Evolutionary conservation across 2,797 vertebrate species (phyloP).

Genomic region (Coilia nasus): DNA sequence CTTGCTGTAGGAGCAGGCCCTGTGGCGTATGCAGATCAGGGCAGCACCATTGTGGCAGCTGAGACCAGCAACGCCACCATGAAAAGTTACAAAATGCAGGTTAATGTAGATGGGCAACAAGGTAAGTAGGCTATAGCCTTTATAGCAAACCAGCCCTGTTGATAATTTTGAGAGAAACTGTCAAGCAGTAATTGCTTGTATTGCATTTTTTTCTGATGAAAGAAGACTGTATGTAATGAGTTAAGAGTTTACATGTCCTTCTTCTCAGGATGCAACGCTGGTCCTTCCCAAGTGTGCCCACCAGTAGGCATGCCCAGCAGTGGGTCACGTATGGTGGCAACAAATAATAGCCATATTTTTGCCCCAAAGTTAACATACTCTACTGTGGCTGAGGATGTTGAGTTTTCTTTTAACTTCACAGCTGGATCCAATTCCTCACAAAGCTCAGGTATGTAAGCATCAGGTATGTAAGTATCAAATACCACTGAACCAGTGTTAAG

Average conservation of each 20-base stretch:
- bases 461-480: background rate
- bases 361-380: background rate
- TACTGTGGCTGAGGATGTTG: background rate
- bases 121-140: background rate
- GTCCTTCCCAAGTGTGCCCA: background rate
- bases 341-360: slow-evolving; percentile 8
- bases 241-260: background rate
- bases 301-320: background rate
- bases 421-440: background rate
- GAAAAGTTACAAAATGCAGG: background rate
- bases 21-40: background rate
- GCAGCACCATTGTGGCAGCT: slow-evolving; percentile 10
- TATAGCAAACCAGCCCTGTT: background rate
- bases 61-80: background rate
- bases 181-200: no score
- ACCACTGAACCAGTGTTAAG: background rate
- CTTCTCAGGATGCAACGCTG: background rate
- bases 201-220: no score
- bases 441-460: background rate
- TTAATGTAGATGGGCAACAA: background rate
- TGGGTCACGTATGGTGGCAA: background rate
- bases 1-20: background rate
- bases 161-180: no score
- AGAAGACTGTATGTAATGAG: no score
- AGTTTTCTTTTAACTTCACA: background rate